Evolutionary conservation across 2,113 vertebrate species (phyloP).

Genomic region (Podiceps cristatus): DNA sequence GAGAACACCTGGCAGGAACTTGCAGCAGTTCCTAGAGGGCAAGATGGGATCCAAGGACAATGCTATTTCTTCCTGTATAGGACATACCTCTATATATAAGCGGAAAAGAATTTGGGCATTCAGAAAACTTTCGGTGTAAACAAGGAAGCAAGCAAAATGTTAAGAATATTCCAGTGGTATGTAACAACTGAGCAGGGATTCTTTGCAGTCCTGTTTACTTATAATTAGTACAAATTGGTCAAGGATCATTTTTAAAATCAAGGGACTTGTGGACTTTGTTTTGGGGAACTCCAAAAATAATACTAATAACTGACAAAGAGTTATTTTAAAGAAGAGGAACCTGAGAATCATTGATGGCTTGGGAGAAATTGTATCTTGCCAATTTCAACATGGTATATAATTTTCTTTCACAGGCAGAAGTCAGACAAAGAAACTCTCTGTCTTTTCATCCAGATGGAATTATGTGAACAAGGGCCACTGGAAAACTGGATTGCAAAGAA

Average conservation of each 20-base stretch:
- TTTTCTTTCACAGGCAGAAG: conserved; percentile 32
- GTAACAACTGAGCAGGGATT: not conserved
- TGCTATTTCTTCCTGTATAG: not conserved
- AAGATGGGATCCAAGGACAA: not conserved
- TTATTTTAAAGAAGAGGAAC: not conserved
- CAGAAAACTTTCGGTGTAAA: not conserved
- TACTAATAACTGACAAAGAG: not conserved
- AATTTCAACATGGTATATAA: not conserved
- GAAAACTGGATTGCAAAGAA: conserved; percentile 31
- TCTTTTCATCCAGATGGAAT: conserved; percentile 82
- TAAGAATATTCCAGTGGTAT: not conserved
- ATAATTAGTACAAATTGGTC: not conserved
- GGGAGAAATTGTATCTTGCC: not conserved
- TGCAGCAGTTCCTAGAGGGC: not conserved
- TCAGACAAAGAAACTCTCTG: fast-evolving
- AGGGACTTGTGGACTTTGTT: not conserved
- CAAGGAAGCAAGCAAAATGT: not conserved
- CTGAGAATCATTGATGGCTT: not conserved
- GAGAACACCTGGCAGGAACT: not conserved
- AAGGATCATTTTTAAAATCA: not conserved
- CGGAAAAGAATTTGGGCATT: not conserved
- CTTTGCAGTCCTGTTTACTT: not conserved
- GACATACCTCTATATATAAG: not conserved
- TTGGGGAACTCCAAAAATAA: not conserved
- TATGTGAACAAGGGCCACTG: conserved; percentile 74